A percentile compares a stretch with the other conserved stretches of the same genome.
Conservation (phyloP, 2,888 invertebrate genomes). For the Limenitis camilla region DNA sequence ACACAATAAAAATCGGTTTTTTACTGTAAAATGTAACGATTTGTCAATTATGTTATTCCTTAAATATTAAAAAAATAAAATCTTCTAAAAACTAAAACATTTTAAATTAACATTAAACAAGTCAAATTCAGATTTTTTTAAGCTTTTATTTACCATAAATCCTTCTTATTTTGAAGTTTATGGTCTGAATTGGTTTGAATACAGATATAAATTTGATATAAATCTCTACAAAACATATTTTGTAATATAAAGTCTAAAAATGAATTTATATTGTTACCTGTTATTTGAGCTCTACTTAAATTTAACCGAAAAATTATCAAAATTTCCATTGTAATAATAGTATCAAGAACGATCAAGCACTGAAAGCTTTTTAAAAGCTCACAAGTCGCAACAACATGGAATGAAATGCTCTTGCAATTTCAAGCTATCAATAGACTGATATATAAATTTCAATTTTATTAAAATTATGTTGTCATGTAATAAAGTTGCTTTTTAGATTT, state of each 20-base stretch:
- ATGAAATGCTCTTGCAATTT: constrained; percentile 59
- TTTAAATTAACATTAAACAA: too few species aligned
- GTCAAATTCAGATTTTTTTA: too few species aligned
- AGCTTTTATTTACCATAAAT: too few species aligned
- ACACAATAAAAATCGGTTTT: too few species aligned
- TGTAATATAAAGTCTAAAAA: too few species aligned
- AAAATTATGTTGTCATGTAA: constrained; percentile 37
- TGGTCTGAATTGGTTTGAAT: too few species aligned
- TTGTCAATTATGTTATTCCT: not conserved
- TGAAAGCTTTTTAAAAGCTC: constrained; percentile 72
- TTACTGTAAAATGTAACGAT: constrained; percentile 1
- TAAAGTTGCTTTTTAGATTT: not conserved
- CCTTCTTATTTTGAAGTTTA: too few species aligned
- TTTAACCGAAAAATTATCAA: constrained; percentile 22
- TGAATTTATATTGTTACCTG: too few species aligned
- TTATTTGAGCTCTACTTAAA: not conserved
- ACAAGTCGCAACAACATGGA: constrained; percentile 54
- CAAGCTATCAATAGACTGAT: constrained; percentile 37
- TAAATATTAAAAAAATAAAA: too few species aligned
- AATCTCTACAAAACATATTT: too few species aligned
- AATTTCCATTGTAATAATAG: constrained; percentile 57
- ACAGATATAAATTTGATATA: too few species aligned
- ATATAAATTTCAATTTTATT: not conserved
- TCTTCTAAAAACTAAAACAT: too few species aligned
- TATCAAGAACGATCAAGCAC: constrained; percentile 56